Base-by-base conservation (phyloP, 2,888 invertebrate species). In the Halictus ligatus region DNA sequence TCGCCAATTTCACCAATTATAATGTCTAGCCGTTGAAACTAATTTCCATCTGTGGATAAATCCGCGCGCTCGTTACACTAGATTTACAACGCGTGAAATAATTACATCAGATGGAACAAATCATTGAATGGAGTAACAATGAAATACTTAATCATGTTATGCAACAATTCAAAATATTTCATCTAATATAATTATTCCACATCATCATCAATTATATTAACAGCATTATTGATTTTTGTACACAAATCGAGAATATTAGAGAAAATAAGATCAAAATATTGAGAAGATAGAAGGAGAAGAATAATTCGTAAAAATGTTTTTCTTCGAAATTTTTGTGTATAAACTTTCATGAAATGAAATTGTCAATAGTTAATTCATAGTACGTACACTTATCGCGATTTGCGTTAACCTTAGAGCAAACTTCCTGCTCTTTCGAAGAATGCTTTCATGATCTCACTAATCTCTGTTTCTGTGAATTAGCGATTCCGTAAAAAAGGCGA, bases 1-100 rank as follows among this genome's bases (percentile, higher is more conserved):
- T 81, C 74, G 71, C 79, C 75, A 87, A 86, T 88, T 84, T 80
- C 78, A 83, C 78, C 71, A 48, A 43, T n/a, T 79, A 69, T 35
- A 64, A 48, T 18, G 35, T 18, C 13, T 13, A 8, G 13, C 2
- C 29, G 25, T 73, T 35, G 40, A 54, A 69, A 78, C 21, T 69
- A 50, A 40, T 40, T 35, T 13, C 35, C 18, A 15, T 35, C 18
- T 35, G 69, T 18, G 25, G 71, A 50, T 25, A 40, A 71, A 50
- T 6, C 58, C 40, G 64, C 43, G 5, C n/a, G 21, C 10, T 54
- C n/a, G 54, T 54, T 54, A n/a, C 8, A n/a, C 54, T 54, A n/a
- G n/a, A 54, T 54, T 54, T 54, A 54, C 25, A 10, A 54, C n/a
- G 21, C 3, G 54, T 10, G 10, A 54, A 54, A 13, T 15, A 15